Evolutionary conservation across 2,797 vertebrate genomes (phyloP).

Genomic region (Megalops cyprinoides): DNA sequence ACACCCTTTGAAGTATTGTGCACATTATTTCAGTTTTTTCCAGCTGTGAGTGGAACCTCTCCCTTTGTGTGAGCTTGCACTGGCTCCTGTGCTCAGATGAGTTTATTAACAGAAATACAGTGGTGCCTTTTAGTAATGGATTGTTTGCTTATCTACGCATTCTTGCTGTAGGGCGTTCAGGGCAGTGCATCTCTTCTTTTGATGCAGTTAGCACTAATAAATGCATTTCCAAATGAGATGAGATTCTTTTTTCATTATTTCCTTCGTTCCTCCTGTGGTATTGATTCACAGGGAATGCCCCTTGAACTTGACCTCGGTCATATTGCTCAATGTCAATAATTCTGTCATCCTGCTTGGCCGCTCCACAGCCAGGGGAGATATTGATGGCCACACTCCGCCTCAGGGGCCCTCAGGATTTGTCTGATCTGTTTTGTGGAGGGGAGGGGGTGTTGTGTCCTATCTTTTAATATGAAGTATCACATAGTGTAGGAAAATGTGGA

Average conservation of each 20-base stretch:
- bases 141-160: constrained; percentile 46
- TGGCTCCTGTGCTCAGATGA: not conserved
- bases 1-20: not conserved
- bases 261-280: constrained; percentile 45
- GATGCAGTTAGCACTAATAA: constrained; percentile 58
- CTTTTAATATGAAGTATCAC: not conserved
- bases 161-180: constrained; percentile 39
- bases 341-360: constrained; percentile 38
- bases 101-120: constrained; percentile 50
- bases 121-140: no score
- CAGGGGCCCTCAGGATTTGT: constrained; percentile 41
- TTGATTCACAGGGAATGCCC: constrained; percentile 53
- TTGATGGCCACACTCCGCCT: constrained; percentile 47
- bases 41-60: not conserved
- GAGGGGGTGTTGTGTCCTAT: not conserved
- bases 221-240: constrained; percentile 63
- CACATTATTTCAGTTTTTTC: not conserved
- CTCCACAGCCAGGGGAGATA: constrained; percentile 40
- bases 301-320: constrained; percentile 58
- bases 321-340: constrained; percentile 59
- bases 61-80: not conserved
- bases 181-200: constrained; percentile 40
- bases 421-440: constrained; percentile 39
- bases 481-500: not conserved
- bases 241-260: constrained; percentile 52